Base-by-base conservation (phyloP, 2,113 vertebrate species). In the Acanthochromis polyacanthus region DNA sequence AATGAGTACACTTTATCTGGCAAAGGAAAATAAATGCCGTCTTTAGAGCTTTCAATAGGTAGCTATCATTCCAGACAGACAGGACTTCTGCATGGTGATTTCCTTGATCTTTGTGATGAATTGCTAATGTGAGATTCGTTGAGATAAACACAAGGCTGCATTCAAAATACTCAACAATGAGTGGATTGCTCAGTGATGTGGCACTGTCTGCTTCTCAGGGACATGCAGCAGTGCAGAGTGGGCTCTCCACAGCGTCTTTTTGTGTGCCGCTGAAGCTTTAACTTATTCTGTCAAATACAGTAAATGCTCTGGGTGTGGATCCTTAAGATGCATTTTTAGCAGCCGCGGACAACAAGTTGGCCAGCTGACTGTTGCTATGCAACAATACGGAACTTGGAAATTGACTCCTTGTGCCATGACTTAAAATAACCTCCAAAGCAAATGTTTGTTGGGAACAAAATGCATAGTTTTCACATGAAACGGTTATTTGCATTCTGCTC, bases 281-380 rank as follows among this genome's bases (percentile, higher is more conserved):
- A 40, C 64, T 84, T 43, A 23, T 50, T 67, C 46, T 75, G 75
- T 64, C 65, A 73, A 74, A 83, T 55, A 30, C 69, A 78, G 78
- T 76, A 50, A 56, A 80, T 58, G 4, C 48, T 22, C 50, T 52
- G 76, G 70, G 61, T 50, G 81, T 82, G 86, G 78, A 73, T 71
- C 59, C 32, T 75, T 59, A 36, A 52, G 52, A 79, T 81, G 70
- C 79, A 68, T 71, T 82, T 89, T 78, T 82, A 84, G 76, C 72
- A 43, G 52, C 7, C 32, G 1, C 78, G 56, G 67, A 78, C 71
- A 78, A 61, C 59, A 77, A 64, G 51, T 77, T 70, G 53, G 59
- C 64, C 81, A 69, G 74, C 77, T 72, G 83, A 76, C 71, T 83
- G 87, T 88, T 90, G 83, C 81, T 80, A 86, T 80, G 87, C 84